Percentiles rank a stretch among this genome's conserved stretches.
Conservation (phyloP, 2,113 vertebrate genomes). For the Tapirus terrestris region DNA sequence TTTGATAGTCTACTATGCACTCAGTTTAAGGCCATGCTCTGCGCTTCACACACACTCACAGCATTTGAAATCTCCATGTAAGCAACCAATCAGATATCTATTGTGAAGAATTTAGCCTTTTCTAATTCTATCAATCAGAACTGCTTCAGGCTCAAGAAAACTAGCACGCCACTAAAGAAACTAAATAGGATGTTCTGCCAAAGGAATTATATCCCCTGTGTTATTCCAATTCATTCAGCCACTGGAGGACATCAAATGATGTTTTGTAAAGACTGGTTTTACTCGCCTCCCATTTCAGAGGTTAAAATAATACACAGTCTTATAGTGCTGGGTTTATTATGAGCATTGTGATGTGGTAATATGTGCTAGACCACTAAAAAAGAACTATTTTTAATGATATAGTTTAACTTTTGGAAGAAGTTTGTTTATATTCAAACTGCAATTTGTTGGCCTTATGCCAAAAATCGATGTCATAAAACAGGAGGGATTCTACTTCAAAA, state of each 20-base stretch:
- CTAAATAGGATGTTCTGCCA: not conserved
- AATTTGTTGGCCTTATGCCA: not conserved
- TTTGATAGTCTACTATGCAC: not conserved
- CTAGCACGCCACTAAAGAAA: not conserved
- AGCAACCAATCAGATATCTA: not conserved
- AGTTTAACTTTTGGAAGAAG: constrained; percentile 13
- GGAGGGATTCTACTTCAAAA: constrained; percentile 35
- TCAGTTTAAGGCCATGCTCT: not conserved
- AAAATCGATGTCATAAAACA: constrained; percentile 2
- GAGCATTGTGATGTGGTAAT: not conserved
- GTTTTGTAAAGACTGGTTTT: not conserved
- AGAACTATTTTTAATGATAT: not conserved
- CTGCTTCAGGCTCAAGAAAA: not conserved
- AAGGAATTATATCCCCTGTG: not conserved
- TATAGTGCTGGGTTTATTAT: not conserved
- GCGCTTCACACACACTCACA: not conserved
- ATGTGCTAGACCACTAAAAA: not conserved
- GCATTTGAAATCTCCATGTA: not conserved
- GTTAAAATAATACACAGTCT: constrained; percentile 13
- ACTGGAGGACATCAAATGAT: not conserved
- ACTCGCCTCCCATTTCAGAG: not conserved
- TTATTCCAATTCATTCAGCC: not conserved
- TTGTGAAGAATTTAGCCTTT: not conserved
- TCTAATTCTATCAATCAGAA: not conserved
- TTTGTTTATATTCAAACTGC: constrained; percentile 21